Evolutionary conservation across 2,113 vertebrate species (phyloP), one percentile per base, ranked within the genome.

Genomic region (Hypanus sabinus): DNA sequence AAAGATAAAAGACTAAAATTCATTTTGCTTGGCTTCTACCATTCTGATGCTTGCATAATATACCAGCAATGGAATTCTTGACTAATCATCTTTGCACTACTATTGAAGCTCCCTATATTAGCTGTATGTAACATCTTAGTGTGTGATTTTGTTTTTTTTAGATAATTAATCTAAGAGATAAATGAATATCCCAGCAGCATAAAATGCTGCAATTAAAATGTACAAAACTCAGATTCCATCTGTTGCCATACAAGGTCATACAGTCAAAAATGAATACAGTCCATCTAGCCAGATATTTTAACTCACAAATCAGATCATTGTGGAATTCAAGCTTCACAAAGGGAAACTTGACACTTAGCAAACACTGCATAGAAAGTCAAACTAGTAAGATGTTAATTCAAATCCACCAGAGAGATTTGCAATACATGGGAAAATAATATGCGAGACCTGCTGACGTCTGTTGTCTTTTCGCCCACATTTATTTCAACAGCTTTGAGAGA

Each of bases 381-480:
- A 91, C n/a, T 91, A 70, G 62, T 93, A 93, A 68, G 70, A 93
- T 73, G 70, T 93, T 71, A 93, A 93, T 71, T 93, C 91, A 93
- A 93, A 93, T 73, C 38, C 88, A 92, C 88, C 70, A 93, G 91
- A 93, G 87, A 90, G 91, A 93, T 93, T 73, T 93, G 91, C 91
- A 73, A 46, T 93, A 93, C 91, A 93, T 93, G 91, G 91, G 91
- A 93, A 93, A 93, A 93, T 93, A 93, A 93, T 93, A 93, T 73
- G 36, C 71, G 70, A 93, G 91, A 73, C 91, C 70, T 93, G 91
- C 91, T 93, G 91, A 93, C 91, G 91, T 93, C 91, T 93, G 91
- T 93, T 93, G 91, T 93, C 91, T 93, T 93, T 93, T 93, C 91
- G 70, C 91, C 91, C 91, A 93, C 91, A 93, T 93, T 93, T 93